Conservation (phyloP, 2,797 vertebrate species). For the Apogon talboti region DNA sequence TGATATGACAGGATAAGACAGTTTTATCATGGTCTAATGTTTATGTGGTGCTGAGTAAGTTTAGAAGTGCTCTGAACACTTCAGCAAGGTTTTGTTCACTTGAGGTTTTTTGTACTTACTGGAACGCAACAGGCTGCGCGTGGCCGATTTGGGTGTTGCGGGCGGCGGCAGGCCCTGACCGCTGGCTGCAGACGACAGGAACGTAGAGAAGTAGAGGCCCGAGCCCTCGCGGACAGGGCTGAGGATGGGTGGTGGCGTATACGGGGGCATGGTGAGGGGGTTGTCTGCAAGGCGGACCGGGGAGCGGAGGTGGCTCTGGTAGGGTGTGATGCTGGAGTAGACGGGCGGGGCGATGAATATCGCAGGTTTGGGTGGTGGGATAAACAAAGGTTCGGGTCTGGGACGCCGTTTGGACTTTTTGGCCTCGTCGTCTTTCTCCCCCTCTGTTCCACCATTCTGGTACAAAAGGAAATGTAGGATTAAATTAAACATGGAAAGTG, state of each 20-base stretch:
- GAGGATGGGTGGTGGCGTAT: slow-evolving; percentile 97
- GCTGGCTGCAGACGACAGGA: slow-evolving; percentile 88
- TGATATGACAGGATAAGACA: no score
- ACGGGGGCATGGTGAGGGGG: slow-evolving; percentile 92
- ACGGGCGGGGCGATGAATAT: slow-evolving; percentile 91
- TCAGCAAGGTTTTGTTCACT: neutral
- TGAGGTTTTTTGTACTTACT: slow-evolving; percentile 84
- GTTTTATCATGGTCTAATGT: no score
- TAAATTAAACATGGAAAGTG: neutral
- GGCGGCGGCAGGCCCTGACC: slow-evolving; percentile 88
- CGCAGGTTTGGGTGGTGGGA: slow-evolving; percentile 94
- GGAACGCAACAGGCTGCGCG: slow-evolving; percentile 93
- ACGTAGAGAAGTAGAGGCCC: slow-evolving; percentile 96
- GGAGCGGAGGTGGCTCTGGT: slow-evolving; percentile 97
- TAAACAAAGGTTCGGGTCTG: slow-evolving; percentile 95
- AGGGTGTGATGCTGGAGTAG: slow-evolving; percentile 94
- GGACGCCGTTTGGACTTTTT: slow-evolving; percentile 94
- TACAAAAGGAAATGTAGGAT: neutral
- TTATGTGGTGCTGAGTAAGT: neutral
- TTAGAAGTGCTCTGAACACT: neutral
- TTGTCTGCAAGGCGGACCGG: slow-evolving; percentile 92
- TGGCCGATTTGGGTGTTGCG: slow-evolving; percentile 93
- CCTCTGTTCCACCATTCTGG: slow-evolving; percentile 81
- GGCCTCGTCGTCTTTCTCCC: slow-evolving; percentile 74
- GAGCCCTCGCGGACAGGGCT: slow-evolving; percentile 97